Conservation (phyloP, 2,888 invertebrate genomes). For the Torymus tubicola region DNA sequence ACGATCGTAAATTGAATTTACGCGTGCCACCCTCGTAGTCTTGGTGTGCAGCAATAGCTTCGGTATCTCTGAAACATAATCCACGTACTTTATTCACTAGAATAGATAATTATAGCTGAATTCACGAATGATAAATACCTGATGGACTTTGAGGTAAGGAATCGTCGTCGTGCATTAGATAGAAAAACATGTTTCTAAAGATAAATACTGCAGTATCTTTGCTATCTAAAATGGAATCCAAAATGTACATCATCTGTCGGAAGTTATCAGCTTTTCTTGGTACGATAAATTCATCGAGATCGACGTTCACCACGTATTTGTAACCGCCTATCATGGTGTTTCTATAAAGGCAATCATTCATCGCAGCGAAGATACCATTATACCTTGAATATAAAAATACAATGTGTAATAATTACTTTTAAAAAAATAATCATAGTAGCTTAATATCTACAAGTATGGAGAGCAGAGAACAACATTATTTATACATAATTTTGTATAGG, state of each 20-base stretch:
- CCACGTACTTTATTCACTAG: too few relatives aligned
- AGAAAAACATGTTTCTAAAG: constrained; percentile 78
- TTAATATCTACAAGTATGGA: too few relatives aligned
- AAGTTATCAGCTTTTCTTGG: constrained; percentile 65
- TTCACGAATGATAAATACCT: constrained; percentile 57
- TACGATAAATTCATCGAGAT: constrained; percentile 72
- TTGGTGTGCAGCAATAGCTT: constrained; percentile 74
- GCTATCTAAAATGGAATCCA: constrained; percentile 54
- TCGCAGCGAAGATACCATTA: constrained; percentile 71
- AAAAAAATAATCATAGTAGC: too few relatives aligned
- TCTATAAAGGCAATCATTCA: constrained; percentile 72
- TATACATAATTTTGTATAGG: too few relatives aligned
- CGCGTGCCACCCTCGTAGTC: constrained; percentile 70
- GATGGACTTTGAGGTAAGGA: constrained; percentile 67
- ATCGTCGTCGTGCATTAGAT: constrained; percentile 76
- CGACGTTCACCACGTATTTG: constrained; percentile 67
- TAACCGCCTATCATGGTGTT: constrained; percentile 68
- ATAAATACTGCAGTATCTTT: constrained; percentile 73
- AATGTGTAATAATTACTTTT: too few relatives aligned
- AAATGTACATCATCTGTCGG: constrained; percentile 68
- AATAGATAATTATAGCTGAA: too few relatives aligned
- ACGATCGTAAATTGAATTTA: constrained; percentile 65
- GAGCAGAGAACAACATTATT: too few relatives aligned
- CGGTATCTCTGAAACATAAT: constrained; percentile 54
- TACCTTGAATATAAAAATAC: constrained; percentile 65